phyloP scores from a whole-genome alignment of 2,797 vertebrate genomes.

The Anisognathus igniventris region DNA sequence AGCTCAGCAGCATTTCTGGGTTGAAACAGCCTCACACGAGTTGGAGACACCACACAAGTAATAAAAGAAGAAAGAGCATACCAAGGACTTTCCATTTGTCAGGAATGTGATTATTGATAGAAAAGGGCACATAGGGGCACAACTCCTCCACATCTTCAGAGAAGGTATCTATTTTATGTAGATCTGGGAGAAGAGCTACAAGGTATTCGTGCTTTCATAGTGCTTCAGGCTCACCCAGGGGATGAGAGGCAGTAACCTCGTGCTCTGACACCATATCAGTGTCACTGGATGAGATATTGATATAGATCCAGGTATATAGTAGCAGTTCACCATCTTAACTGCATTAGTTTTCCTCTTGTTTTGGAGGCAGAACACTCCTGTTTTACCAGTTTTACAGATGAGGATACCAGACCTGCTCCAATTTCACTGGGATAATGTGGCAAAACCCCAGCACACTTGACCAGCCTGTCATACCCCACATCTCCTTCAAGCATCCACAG shows the following conservation, averaged over 20 bases:
- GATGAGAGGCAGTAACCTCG: background rate
- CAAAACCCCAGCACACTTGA: background rate
- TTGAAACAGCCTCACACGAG: background rate
- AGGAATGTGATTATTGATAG: background rate
- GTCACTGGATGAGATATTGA: background rate
- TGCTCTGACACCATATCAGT: background rate
- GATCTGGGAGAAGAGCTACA: background rate
- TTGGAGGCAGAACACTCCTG: background rate
- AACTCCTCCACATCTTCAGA: background rate
- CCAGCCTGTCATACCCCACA: background rate
- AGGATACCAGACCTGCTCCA: background rate
- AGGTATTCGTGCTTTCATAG: background rate
- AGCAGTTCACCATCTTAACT: background rate
- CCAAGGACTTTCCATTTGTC: background rate
- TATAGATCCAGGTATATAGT: background rate
- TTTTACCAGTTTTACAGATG: background rate
- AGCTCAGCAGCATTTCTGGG: background rate
- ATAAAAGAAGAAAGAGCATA: background rate
- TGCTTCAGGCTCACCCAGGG: background rate
- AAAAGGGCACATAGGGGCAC: background rate
- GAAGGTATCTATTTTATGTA: background rate
- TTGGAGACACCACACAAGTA: accelerated
- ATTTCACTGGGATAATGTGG: background rate
- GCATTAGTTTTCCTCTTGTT: background rate
- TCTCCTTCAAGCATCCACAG: background rate